Evolutionary conservation across 2,797 vertebrate genomes (phyloP), one percentile per base, ranked within the genome.

Genomic region (Anabacerthia variegaticeps): DNA sequence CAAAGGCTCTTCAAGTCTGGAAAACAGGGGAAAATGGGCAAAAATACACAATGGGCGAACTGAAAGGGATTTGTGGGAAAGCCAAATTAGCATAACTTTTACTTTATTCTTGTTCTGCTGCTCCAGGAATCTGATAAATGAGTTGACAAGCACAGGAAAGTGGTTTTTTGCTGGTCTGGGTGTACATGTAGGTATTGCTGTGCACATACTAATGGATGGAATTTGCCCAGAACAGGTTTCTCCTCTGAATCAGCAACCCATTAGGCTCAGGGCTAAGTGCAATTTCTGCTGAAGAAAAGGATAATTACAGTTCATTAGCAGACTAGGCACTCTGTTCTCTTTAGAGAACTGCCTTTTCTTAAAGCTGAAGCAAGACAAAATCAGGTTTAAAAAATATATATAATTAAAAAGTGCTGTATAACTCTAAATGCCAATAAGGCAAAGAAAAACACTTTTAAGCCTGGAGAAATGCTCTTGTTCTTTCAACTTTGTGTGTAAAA

Each of bases 241-340:
- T 90, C 52, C 62, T 92, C 59, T 84, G 89, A 96, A 81, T 73
- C 52, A 83, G 62, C 78, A 88, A 44, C 51, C 66, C 76, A 76
- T 92, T 63, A 75, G 75, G 23, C 72, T 92, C 58, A 59, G 73
- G 73, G 63, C 34, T 91, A 91, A 96, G 79, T 66, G 63, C 58
- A 75, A 78, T 88, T 96, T 81, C 79, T 89, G 2, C 5, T 52
- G 63, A 89, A 92, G 72, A 76, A 61, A 91, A 43, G 44, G 37
- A 69, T 90, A 84, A 96, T 93, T 91, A 69, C 76, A 69, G 69
- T 63, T 95, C 82, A 90, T 83, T 90, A 92, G 69, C 32, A 84
- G 66, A 88, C 79, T n/a, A 81, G 54, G 55, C 67, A 78, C 52
- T 91, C 66, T 75, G 49, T 24, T 85, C 72, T 91, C 68, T 75